Conservation (phyloP, 2,797 vertebrate genomes). For the Erpetoichthys calabaricus region DNA sequence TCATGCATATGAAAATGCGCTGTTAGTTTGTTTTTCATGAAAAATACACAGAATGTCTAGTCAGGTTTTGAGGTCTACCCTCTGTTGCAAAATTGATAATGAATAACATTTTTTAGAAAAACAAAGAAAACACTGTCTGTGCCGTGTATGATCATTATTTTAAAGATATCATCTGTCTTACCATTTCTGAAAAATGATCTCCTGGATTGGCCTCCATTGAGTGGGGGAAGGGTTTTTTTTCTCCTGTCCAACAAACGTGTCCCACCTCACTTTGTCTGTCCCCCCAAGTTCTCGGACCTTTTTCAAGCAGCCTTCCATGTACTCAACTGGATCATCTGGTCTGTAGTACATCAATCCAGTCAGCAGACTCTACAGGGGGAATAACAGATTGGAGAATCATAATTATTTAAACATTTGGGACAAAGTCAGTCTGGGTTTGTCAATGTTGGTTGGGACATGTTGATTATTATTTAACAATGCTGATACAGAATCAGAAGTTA, state of each 20-base stretch:
- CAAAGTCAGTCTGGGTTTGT: too few relatives aligned
- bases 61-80: too few relatives aligned
- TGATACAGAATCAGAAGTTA: too few relatives aligned
- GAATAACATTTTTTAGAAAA: too few relatives aligned
- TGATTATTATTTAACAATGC: neutral
- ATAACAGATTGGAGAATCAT: neutral
- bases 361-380: constrained; percentile 71
- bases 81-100: too few relatives aligned
- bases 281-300: constrained; percentile 86
- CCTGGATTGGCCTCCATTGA: constrained; percentile 82
- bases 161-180: constrained; percentile 34
- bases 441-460: too few relatives aligned
- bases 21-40: too few relatives aligned
- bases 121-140: too few relatives aligned
- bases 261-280: constrained; percentile 86
- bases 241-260: constrained; percentile 89
- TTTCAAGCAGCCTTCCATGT: constrained; percentile 83
- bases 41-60: too few relatives aligned
- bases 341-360: constrained; percentile 93
- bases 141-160: too few relatives aligned
- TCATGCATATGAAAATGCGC: too few relatives aligned
- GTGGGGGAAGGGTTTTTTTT: constrained; percentile 85
- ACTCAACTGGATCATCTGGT: constrained; percentile 90
- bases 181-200: constrained; percentile 89
- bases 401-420: too few relatives aligned